phyloP scores from a whole-genome alignment of 2,888 invertebrate species.

The Microctonus hyperodae region DNA sequence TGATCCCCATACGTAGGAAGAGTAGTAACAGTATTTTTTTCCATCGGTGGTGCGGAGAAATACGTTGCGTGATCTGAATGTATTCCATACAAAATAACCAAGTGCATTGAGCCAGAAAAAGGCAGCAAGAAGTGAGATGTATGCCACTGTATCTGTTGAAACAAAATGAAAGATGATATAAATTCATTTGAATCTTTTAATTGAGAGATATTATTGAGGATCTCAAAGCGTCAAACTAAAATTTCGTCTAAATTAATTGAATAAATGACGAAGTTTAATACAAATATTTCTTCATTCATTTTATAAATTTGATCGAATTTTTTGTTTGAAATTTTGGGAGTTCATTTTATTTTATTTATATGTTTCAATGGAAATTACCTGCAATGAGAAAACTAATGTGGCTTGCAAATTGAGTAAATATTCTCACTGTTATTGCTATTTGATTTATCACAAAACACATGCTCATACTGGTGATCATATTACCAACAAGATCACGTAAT shows the following conservation, averaged over 20 bases:
- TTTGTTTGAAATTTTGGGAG: background rate
- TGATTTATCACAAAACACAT: slow-evolving; percentile 80
- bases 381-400: slow-evolving; percentile 83
- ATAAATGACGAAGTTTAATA: too few species aligned
- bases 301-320: too few species aligned
- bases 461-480: slow-evolving; percentile 83
- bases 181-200: background rate
- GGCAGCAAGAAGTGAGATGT: slow-evolving; percentile 78
- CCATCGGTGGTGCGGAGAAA: slow-evolving; percentile 86
- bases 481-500: slow-evolving; percentile 81
- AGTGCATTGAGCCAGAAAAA: slow-evolving; percentile 89
- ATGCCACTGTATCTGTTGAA: slow-evolving; percentile 75
- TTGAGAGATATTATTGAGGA: too few species aligned
- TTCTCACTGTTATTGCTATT: slow-evolving; percentile 78
- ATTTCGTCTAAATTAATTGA: too few species aligned
- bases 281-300: too few species aligned
- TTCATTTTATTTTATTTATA: background rate
- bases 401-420: slow-evolving; percentile 81
- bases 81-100: slow-evolving; percentile 89
- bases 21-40: slow-evolving; percentile 87
- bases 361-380: slow-evolving; percentile 65
- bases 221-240: too few species aligned
- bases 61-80: slow-evolving; percentile 85
- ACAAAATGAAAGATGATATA: slow-evolving; percentile 1
- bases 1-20: slow-evolving; percentile 80